These are phyloP conservation scores for Merops nubicus DNA, from an alignment of 2,113 vertebrate species.

Conservation along the genomic window DNA sequence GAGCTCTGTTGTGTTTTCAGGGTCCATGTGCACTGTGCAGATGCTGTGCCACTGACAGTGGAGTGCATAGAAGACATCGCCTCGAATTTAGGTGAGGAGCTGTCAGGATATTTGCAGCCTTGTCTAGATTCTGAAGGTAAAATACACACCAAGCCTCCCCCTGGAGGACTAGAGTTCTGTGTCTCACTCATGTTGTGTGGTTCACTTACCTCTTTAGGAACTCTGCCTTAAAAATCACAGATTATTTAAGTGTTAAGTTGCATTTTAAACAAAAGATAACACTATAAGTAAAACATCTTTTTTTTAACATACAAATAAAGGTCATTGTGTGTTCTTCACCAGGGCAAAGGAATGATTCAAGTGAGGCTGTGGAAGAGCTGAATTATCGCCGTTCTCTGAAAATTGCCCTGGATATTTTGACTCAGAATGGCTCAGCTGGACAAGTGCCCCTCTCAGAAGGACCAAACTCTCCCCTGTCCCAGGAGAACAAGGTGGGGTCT, in stretches of 20 bases:
- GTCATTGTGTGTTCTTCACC: rapidly evolving
- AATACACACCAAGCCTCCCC: rapidly evolving
- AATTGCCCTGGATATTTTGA: constrained; percentile 70
- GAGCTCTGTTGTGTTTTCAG: constrained; percentile 21
- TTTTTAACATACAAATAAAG: rapidly evolving
- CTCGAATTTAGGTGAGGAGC: constrained; percentile 54
- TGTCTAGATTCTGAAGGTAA: rapidly evolving
- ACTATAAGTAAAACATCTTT: rapidly evolving
- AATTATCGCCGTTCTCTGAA: constrained; percentile 71
- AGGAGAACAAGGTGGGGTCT: rapidly evolving
- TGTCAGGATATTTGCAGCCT: too few relatives aligned
- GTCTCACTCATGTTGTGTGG: not conserved
- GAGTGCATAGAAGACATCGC: constrained; percentile 66
- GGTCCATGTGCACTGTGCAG: constrained; percentile 19
- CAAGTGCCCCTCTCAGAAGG: not conserved
- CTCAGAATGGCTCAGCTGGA: rapidly evolving
- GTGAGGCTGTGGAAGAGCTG: constrained; percentile 57
- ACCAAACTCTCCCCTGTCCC: rapidly evolving
- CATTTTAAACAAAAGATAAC: not conserved
- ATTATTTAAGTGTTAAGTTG: not conserved
- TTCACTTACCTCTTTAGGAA: too few relatives aligned
- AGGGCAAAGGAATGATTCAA: not conserved
- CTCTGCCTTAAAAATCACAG: not conserved
- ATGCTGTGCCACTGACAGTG: not conserved
- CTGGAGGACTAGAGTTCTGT: not conserved